A percentile compares a stretch with the other conserved stretches of the same genome.
These are phyloP conservation scores for Nephrotoma appendiculata DNA, from an alignment of 2,888 invertebrate genomes.

Conservation along the genomic window DNA sequence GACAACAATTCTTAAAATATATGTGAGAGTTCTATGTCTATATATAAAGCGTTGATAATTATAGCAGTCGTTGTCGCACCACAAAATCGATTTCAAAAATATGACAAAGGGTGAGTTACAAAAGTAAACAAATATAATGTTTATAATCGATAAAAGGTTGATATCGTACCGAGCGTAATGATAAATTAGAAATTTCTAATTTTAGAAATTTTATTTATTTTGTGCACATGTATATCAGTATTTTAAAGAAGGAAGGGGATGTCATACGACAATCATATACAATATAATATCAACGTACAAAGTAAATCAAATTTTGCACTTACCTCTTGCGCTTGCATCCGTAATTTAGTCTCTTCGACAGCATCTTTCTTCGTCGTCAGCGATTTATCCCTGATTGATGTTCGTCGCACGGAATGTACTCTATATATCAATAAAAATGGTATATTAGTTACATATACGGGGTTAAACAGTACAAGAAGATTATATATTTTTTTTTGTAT, in stretches of 20 bases:
- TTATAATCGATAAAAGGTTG: neutral
- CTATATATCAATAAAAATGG: constrained; percentile 24
- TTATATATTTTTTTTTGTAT: neutral
- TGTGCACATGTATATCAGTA: neutral
- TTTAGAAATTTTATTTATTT: constrained; percentile 4
- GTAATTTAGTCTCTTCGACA: constrained; percentile 73
- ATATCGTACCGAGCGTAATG: constrained; percentile 1
- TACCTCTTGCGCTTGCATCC: constrained; percentile 48
- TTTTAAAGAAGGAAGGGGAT: neutral
- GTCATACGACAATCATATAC: constrained; percentile 2
- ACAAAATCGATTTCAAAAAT: neutral
- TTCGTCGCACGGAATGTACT: constrained; percentile 85
- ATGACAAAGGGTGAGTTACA: neutral
- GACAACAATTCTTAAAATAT: neutral
- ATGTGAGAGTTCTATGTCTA: too few relatives aligned
- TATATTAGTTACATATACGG: neutral
- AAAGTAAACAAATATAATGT: neutral
- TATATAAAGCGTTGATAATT: neutral
- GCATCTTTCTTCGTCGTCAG: constrained; percentile 89
- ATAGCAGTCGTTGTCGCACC: neutral
- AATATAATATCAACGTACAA: neutral
- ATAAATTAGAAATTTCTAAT: neutral
- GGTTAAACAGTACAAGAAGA: neutral
- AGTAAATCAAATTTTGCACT: constrained; percentile 5
- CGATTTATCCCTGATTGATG: constrained; percentile 85